Percentiles rank a stretch among this genome's conserved stretches.
Evolutionary conservation across 2,797 vertebrate species (phyloP).

Genomic region (Eulemur coronatus): DNA sequence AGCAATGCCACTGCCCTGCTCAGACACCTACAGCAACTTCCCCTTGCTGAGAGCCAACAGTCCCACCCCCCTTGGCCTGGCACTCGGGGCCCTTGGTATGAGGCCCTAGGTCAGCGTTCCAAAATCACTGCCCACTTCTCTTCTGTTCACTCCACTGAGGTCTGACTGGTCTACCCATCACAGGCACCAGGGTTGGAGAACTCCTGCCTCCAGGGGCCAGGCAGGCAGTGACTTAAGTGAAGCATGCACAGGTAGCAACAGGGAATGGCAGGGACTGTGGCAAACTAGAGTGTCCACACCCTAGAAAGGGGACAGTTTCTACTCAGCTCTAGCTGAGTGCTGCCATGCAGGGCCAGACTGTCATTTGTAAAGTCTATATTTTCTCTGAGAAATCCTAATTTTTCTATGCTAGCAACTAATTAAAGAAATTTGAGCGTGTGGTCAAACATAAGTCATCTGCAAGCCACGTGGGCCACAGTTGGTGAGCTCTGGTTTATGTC

Average conservation of each 20-base stretch:
- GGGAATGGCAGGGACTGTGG: neutral
- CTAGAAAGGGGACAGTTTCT: neutral
- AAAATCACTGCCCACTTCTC: neutral
- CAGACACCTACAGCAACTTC: neutral
- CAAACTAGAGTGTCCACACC: neutral
- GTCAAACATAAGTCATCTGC: neutral
- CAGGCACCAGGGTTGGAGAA: neutral
- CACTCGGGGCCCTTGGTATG: neutral
- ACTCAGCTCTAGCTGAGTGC: neutral
- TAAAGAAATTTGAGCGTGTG: neutral
- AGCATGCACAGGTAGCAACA: fast-evolving
- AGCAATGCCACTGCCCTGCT: neutral
- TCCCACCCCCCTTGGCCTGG: neutral
- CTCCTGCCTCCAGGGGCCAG: neutral
- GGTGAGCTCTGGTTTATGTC: fast-evolving
- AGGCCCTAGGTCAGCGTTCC: neutral
- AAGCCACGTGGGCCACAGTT: neutral
- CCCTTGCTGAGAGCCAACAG: neutral
- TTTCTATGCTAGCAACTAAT: neutral
- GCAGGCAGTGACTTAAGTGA: neutral
- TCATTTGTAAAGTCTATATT: neutral
- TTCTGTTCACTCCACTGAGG: neutral
- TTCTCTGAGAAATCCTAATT: neutral
- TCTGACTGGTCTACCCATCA: neutral
- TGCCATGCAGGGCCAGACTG: neutral